These are phyloP conservation scores for Anthopleura sola DNA, from an alignment of 64 coral and sea anemone genomes.

Conservation along the genomic window DNA sequence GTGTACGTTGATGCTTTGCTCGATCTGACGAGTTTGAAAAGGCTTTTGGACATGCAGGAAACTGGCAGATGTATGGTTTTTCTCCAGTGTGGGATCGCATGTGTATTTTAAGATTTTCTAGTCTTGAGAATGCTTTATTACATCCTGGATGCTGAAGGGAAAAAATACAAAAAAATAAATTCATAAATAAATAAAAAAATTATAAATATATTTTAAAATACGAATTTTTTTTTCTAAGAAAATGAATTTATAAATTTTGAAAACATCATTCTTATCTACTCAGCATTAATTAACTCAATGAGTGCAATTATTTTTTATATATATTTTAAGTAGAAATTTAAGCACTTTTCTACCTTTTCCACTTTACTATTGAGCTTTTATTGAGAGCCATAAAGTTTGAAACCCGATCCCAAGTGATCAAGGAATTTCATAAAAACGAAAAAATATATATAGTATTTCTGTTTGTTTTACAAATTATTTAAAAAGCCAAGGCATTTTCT, in stretches of 20 bases:
- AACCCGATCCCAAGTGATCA: not conserved
- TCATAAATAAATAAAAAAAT: too few relatives aligned
- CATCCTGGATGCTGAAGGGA: slow-evolving; percentile 83
- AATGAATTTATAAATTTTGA: not conserved
- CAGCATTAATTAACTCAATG: not conserved
- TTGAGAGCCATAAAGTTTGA: not conserved
- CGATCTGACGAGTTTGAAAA: slow-evolving; percentile 97
- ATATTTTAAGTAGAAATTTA: not conserved
- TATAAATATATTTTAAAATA: too few relatives aligned
- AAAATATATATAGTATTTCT: not conserved
- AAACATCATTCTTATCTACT: not conserved
- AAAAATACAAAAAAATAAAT: not conserved
- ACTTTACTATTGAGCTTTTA: not conserved
- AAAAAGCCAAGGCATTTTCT: too few relatives aligned
- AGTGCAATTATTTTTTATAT: not conserved
- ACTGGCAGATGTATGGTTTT: slow-evolving; percentile 93
- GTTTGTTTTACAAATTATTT: not conserved
- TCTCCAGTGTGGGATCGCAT: slow-evolving; percentile 98
- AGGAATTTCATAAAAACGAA: not conserved
- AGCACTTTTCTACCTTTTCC: not conserved
- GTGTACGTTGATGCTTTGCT: slow-evolving; percentile 98
- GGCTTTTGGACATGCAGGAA: slow-evolving; percentile 85
- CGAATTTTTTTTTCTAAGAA: too few relatives aligned
- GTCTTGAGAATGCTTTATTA: slow-evolving; percentile 97
- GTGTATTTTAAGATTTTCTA: slow-evolving; percentile 98